phyloP scores from a whole-genome alignment of 1,140 invertebrate genomes.

The Littorina saxatilis region DNA sequence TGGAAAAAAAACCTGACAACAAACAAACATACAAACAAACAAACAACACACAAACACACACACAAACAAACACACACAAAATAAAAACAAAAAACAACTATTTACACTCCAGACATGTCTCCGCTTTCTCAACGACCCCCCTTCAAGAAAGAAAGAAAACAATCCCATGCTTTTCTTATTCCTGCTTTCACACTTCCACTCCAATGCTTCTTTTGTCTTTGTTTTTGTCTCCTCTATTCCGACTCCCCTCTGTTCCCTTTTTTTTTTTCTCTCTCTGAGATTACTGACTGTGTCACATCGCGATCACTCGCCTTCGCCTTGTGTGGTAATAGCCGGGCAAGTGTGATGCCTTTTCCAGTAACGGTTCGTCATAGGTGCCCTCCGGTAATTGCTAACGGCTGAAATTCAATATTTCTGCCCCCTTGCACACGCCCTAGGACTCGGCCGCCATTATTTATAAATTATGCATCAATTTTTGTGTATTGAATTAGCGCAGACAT shows the following conservation, averaged over 20 bases:
- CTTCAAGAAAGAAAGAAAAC: too few relatives aligned
- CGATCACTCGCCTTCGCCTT: too few relatives aligned
- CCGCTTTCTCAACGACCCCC: too few relatives aligned
- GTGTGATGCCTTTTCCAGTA: constrained; percentile 7
- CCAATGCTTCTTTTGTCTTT: not conserved
- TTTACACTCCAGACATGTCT: too few relatives aligned
- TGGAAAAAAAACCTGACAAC: too few relatives aligned
- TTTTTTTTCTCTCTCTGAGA: not conserved
- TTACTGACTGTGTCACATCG: not conserved
- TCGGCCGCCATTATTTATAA: constrained; percentile 43
- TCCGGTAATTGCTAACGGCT: constrained; percentile 34
- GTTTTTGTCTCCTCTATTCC: not conserved
- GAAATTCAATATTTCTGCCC: constrained; percentile 44
- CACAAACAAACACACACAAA: too few relatives aligned
- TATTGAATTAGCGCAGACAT: constrained; percentile 40
- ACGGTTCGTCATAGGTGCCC: constrained; percentile 41
- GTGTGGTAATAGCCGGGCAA: too few relatives aligned
- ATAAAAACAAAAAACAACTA: too few relatives aligned
- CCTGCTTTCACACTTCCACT: too few relatives aligned
- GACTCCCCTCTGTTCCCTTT: not conserved
- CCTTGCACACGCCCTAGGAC: constrained; percentile 27
- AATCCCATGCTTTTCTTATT: too few relatives aligned
- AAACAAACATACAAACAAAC: too few relatives aligned
- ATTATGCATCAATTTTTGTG: constrained; percentile 51
- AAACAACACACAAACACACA: too few relatives aligned